Base-by-base conservation (phyloP, 2,113 vertebrate genomes). In the Coreoperca whiteheadi region DNA sequence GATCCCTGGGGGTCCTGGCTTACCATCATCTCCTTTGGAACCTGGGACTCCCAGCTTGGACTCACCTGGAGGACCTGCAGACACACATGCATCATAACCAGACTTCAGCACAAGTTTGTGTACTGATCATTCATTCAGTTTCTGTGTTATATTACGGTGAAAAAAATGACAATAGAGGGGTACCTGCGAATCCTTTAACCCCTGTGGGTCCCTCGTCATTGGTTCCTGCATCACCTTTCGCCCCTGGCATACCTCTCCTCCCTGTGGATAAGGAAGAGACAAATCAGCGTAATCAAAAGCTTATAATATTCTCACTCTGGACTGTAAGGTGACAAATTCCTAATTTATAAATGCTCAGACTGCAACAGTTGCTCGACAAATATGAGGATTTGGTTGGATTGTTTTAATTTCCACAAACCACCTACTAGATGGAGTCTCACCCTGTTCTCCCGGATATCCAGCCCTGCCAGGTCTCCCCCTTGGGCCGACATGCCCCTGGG, bases 401-500 rank as follows among this genome's bases (percentile, higher is more conserved):
- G 4, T 54, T 63, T 66, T 67, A 2, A 43, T 63, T 53, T 39
- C 9, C 30, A 41, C 18, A 72, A 56, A 21, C 21, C 2, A 41
- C 68, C 28, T 12, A 16, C n/a, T 9, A 50, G 1, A 64, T 14
- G 0, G 0, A 65, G 69, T 21, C 88, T 84, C 81, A 97, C 98
- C 97, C 95, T 96, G 95, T 70, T 97, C 96, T 83, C 96, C 96
- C 11, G 96, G 96, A 72, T 95, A 96, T 11, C 96, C 96, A 2
- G 94, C 67, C 48, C 76, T 95, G 6, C 95, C 96, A 8, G 89
- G 81, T 28, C 85, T 90, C 21, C 97, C 96, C 9, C 96, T 92
- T 14, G 80, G 14, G 4, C 95, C 95, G 1, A 92, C 89, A 48
- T 92, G 78, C 48, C 97, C 97, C 76, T 92, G 92, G 73, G 91